phyloP scores from a whole-genome alignment of 2,888 invertebrate genomes.

The Anorthoa munda region DNA sequence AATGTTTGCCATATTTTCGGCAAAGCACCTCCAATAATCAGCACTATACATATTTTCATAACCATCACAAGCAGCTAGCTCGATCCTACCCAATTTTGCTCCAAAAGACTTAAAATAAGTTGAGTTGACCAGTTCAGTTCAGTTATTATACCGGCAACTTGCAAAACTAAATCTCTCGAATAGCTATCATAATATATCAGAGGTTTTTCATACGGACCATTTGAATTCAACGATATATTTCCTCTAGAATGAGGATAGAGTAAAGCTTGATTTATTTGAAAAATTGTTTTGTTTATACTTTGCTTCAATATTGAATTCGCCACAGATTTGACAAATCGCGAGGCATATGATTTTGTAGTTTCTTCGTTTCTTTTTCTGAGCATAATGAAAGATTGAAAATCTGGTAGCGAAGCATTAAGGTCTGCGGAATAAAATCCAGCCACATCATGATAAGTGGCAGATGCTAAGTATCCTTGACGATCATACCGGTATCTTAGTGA shows the following conservation, averaged over 20 bases:
- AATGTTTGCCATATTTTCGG: slow-evolving; percentile 42
- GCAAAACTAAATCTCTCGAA: slow-evolving; percentile 45
- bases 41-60: slow-evolving; percentile 32
- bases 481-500: slow-evolving; percentile 47
- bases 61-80: slow-evolving; percentile 32
- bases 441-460: not conserved
- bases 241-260: slow-evolving; percentile 52
- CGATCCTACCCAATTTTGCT: slow-evolving; percentile 28
- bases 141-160: slow-evolving; percentile 38
- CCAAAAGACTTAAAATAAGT: slow-evolving; percentile 46
- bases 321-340: slow-evolving; percentile 41
- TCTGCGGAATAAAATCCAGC: slow-evolving; percentile 38
- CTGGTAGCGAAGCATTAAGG: slow-evolving; percentile 23
- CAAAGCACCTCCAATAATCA: slow-evolving; percentile 52
- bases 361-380: slow-evolving; percentile 8
- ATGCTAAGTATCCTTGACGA: slow-evolving; percentile 47
- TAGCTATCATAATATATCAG: slow-evolving; percentile 61
- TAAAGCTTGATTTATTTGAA: slow-evolving; percentile 9
- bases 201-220: slow-evolving; percentile 73
- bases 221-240: slow-evolving; percentile 55
- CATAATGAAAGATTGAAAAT: slow-evolving; percentile 26
- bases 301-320: slow-evolving; percentile 48
- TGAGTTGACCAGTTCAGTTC: slow-evolving; percentile 28
- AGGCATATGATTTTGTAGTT: slow-evolving; percentile 30
- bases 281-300: slow-evolving; percentile 41